Percentiles rank a stretch among this genome's conserved stretches.
These are phyloP conservation scores for Sylvicapra grimmia DNA, from an alignment of 2,113 vertebrate species.

Conservation along the genomic window DNA sequence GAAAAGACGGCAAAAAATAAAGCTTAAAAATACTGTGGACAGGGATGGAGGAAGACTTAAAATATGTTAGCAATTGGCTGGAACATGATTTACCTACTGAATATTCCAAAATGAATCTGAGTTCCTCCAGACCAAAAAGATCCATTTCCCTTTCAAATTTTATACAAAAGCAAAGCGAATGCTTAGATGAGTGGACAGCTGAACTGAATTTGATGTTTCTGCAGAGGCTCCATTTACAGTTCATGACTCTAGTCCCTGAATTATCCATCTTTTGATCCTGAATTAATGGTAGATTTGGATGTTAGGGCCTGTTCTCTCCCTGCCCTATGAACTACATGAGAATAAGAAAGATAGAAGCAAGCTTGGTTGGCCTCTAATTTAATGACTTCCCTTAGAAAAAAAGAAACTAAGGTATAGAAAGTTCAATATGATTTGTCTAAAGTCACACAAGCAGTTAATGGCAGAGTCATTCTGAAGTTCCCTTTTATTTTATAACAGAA, in stretches of 20 bases:
- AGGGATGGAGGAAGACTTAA: conserved; percentile 35
- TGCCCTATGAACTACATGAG: neutral
- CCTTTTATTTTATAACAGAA: conserved; percentile 23
- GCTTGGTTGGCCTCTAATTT: neutral
- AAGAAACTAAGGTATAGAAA: conserved; percentile 22
- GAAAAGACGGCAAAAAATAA: conserved; percentile 50
- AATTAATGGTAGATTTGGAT: conserved; percentile 23
- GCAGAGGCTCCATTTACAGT: neutral
- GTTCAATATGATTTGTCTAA: neutral
- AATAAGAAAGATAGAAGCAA: conserved; percentile 12
- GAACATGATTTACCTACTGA: conserved; percentile 24
- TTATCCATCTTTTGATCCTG: conserved; percentile 33
- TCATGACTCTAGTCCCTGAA: neutral
- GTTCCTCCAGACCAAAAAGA: neutral
- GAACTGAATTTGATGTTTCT: conserved; percentile 7
- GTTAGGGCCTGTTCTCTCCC: neutral
- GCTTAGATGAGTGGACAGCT: neutral
- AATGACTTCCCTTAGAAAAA: neutral
- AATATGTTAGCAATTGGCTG: conserved; percentile 15
- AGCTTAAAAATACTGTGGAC: conserved; percentile 26
- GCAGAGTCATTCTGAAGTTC: neutral
- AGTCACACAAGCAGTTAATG: conserved; percentile 9
- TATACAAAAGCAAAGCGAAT: conserved; percentile 20
- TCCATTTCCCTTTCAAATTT: conserved; percentile 30
- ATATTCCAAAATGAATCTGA: conserved; percentile 15